Base-by-base conservation (phyloP, 2,888 invertebrate genomes). In the Apocheima hispidaria region DNA sequence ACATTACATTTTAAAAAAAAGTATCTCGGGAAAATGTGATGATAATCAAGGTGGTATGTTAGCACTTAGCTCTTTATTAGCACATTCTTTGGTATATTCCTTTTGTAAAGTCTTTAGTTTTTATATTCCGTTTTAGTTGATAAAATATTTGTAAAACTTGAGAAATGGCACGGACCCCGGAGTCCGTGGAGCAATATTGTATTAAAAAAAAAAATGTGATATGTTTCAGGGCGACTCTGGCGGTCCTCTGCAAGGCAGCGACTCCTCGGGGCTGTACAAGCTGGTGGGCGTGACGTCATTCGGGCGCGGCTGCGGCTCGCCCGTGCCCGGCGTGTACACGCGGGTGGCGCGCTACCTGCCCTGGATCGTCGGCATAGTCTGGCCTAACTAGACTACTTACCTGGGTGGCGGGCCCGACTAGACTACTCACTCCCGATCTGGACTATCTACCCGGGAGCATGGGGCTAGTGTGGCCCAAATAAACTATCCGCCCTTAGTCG, bases 221-320 rank as follows among this genome's bases (percentile, higher is more conserved):
- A 26, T 10, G 52, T 67, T 60, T 0, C 81, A 93, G 93, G 93
- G 92, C 2, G 93, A 93, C 67, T 92, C 92, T 0, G 93, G 93
- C 21, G 93, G 93, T 0, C 93, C 93, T 0, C 73, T 93, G 7
- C 88, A 89, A 65, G 69, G 68, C 36, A 61, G 71, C 23, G 71
- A 70, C 5, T 18, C 50, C 6, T 71, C 75, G 1, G 88, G 86
- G 28, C 70, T 75, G 63, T 88, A 83, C 73, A 77, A 83, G 1
- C 62, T 93, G 20, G 77, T 93, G 3, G 93, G 92, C 12, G 78
- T 93, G 60, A 93, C 92, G 68, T 93, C 93, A 1, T 92, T 91
- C 77, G 93, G 93, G 0, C 84, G 82, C 54, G 88, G 89, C 58
- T 93, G 93, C 75, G 93, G 88, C 23, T 83, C 85, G 1, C 66